A percentile compares a stretch with the other conserved stretches of the same genome.
Evolutionary conservation across 2,888 invertebrate genomes (phyloP).

Genomic region (Dasypolia templi): DNA sequence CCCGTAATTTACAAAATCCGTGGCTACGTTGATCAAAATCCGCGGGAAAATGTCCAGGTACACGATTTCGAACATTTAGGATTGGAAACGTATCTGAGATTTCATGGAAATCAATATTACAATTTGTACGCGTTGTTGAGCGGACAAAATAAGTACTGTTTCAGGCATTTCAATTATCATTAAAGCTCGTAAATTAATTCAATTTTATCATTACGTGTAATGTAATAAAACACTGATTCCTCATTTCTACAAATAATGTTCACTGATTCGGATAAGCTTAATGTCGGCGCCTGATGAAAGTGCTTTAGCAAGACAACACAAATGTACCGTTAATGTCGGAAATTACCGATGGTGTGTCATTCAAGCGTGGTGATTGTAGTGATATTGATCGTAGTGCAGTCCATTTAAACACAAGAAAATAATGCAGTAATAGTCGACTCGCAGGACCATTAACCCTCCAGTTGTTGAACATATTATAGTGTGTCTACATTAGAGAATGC

Average conservation of each 20-base stretch:
- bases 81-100: too few species aligned
- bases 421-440: not conserved
- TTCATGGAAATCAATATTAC: too few species aligned
- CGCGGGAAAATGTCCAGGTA: too few species aligned
- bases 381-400: not conserved
- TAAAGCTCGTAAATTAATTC: not conserved
- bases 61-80: too few species aligned
- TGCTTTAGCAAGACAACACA: conserved; percentile 25
- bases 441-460: too few species aligned
- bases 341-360: not conserved
- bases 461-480: too few species aligned
- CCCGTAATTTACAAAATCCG: too few species aligned
- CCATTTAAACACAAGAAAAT: not conserved
- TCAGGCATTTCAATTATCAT: not conserved
- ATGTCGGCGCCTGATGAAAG: conserved; percentile 27
- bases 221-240: not conserved
- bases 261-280: too few species aligned
- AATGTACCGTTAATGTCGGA: not conserved
- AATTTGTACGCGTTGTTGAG: not conserved
- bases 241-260: not conserved
- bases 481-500: too few species aligned
- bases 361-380: not conserved
- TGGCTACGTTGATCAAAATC: too few species aligned
- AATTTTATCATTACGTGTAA: not conserved
- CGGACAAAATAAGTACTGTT: not conserved